Base-by-base conservation (phyloP, 2,113 vertebrate genomes). In the Octodon degus region DNA sequence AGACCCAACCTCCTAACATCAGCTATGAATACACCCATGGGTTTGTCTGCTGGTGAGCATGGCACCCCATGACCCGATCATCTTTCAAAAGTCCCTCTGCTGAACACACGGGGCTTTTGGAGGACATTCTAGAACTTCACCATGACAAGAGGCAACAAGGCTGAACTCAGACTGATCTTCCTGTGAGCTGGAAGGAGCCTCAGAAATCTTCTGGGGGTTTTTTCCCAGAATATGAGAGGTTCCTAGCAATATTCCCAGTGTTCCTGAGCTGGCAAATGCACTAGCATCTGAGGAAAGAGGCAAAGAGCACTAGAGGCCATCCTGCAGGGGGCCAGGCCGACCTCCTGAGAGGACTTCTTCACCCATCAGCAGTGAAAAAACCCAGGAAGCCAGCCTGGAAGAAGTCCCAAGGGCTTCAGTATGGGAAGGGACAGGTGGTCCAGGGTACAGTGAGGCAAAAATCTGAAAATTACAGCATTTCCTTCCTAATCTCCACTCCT, bases 381-480 rank as follows among this genome's bases (percentile, higher is more conserved):
- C 74, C 62, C 43, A 67, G 0, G 24, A 25, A 11, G 10, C 5
- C 43, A 5, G 11, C 22, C 63, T 93, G 24, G 84, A 91, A 25
- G 32, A 76, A 77, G 65, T 9, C 8, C n/a, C 2, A 47, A 9
- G 34, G 30, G 30, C 4, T 70, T 62, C 17, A 27, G 20, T 58
- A 22, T 47, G 13, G 32, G 25, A 4, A 89, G 32, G 80, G 27
- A 50, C 68, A 30, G 22, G 19, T 76, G 17, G 25, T 27, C 93
- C 50, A 13, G n/a, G 34, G 20, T 65, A 53, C 4, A 83, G 11
- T 85, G n/a, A 77, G 43, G 47, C 24, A 79, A 65, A 32, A 32
- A 40, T 47, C 43, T 85, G 37, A 76, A 72, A 93, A 34, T 68
- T 30, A 53, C 30, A 89, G 60, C 30, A 11, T 89, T 63, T 91